Conservation (phyloP, 2,113 vertebrate genomes). For the Xenus cinereus region DNA sequence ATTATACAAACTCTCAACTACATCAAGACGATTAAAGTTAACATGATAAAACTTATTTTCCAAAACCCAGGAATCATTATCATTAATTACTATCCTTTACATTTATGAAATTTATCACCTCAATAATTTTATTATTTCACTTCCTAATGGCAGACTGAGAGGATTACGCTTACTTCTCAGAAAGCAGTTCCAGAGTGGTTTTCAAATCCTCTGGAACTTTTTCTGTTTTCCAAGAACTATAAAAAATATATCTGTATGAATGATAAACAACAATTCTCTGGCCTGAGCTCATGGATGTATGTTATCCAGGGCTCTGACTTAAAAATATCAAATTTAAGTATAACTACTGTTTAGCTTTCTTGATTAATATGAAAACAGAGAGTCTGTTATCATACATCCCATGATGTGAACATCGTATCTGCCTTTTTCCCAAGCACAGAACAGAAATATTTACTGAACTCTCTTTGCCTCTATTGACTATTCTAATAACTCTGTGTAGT, state of each 20-base stretch:
- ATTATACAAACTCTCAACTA: background rate
- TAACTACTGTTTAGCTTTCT: background rate
- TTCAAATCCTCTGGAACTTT: background rate
- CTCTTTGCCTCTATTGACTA: background rate
- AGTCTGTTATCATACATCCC: background rate
- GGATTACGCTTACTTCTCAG: background rate
- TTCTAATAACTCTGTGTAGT: background rate
- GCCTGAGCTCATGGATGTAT: background rate
- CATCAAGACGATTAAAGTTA: background rate
- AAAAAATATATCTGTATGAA: background rate
- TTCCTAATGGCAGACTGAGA: background rate
- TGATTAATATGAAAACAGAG: background rate
- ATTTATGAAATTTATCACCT: background rate
- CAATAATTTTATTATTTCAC: background rate
- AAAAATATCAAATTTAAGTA: background rate
- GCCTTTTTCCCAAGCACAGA: slow-evolving; percentile 15
- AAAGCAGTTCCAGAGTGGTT: background rate
- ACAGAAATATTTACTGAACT: slow-evolving; percentile 28
- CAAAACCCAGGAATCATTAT: background rate
- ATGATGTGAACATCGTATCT: background rate
- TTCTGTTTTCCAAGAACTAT: slow-evolving; percentile 5
- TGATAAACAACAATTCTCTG: background rate
- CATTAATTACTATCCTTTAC: background rate
- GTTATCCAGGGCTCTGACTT: background rate
- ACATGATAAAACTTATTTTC: background rate